Evolutionary conservation across 2,113 vertebrate genomes (phyloP).

Genomic region (Sceloporus undulatus): DNA sequence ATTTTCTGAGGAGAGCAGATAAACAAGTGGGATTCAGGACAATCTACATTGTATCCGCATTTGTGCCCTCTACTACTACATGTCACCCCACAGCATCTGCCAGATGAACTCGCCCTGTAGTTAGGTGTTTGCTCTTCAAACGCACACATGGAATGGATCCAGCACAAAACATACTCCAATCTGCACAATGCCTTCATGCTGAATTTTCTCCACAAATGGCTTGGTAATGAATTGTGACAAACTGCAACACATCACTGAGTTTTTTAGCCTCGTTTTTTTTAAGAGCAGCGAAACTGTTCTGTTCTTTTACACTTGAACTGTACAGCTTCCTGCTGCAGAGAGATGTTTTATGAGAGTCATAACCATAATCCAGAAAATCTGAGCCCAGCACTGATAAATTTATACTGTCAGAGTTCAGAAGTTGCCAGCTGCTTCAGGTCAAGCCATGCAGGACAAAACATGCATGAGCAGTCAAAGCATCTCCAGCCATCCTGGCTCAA

Average conservation of each 20-base stretch:
- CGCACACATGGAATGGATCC: too few relatives aligned
- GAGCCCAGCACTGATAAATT: not conserved
- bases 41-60: too few relatives aligned
- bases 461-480: not conserved
- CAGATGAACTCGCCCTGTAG: too few relatives aligned
- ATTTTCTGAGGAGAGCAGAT: too few relatives aligned
- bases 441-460: not conserved
- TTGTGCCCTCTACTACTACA: too few relatives aligned
- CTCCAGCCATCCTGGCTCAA: not conserved
- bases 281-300: not conserved
- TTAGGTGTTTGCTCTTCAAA: too few relatives aligned
- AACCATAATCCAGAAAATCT: not conserved
- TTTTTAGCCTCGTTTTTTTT: too few relatives aligned
- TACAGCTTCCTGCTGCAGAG: not conserved
- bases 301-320: not conserved
- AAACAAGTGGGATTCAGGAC: too few relatives aligned
- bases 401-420: not conserved
- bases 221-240: not conserved
- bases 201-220: too few relatives aligned
- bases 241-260: not conserved
- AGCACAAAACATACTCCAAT: too few relatives aligned
- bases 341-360: not conserved
- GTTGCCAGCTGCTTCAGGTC: not conserved
- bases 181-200: too few relatives aligned
- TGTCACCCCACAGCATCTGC: too few relatives aligned